Evolutionary conservation across 2,797 vertebrate genomes (phyloP).

Genomic region (Pseudochirops cupreus): DNA sequence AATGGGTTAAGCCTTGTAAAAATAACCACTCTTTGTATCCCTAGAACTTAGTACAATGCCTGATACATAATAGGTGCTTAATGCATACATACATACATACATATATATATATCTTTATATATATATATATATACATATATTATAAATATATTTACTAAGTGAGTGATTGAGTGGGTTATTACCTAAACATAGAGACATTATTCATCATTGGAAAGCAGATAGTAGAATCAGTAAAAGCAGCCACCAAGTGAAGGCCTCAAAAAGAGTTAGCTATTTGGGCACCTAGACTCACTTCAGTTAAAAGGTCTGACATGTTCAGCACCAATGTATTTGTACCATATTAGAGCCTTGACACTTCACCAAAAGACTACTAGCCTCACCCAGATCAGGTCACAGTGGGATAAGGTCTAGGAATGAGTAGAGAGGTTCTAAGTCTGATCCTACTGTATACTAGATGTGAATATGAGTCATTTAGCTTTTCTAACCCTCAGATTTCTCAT

Average conservation of each 20-base stretch:
- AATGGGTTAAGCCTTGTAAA: no score
- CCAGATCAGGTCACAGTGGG: background rate
- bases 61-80: background rate
- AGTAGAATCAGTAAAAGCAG: background rate
- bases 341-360: background rate
- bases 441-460: background rate
- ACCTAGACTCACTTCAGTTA: background rate
- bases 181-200: background rate
- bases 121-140: no score
- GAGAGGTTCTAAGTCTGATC: background rate
- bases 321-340: background rate
- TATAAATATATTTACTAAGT: no score
- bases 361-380: background rate
- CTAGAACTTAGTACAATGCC: background rate
- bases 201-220: background rate
- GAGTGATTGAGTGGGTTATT: background rate
- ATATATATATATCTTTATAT: no score
- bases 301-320: background rate
- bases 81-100: no score
- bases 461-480: background rate
- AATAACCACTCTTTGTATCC: background rate
- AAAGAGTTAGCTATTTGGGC: background rate
- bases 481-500: background rate
- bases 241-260: background rate
- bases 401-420: background rate